Base-by-base conservation (phyloP, 2,797 vertebrate species). In the Sebastes ruberrimus region DNA sequence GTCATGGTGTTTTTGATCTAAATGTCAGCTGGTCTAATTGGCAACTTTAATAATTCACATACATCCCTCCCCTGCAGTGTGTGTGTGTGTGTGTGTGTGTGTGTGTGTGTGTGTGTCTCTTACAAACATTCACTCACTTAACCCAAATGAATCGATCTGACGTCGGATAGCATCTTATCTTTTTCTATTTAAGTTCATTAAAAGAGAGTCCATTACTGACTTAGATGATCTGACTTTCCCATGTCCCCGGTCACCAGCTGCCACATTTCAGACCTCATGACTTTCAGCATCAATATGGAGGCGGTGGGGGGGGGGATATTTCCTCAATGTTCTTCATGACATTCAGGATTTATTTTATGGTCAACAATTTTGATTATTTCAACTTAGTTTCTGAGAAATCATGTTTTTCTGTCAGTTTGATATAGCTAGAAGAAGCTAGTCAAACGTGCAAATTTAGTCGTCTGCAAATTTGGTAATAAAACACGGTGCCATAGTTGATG, bases 11-110 rank as follows among this genome's bases (percentile, higher is more conserved):
- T 92, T 93, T 93, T 95, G 93, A 94, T 94, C 92, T 88, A 95
- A 96, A 95, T 95, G 94, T 94, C 94, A 95, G 83, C 81, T 82
- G 69, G 68, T 89, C 90, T 95, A 95, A 96, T 95, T 94, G 94
- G 89, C 90, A 89, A 91, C 92, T 94, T 95, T 87, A 94, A 94
- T 94, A 93, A 93, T 94, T 94, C 92, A 94, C 80, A 88, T 84
- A 80, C 78, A 88, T 86, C 74, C 77, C 74, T 84, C 63, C 67
- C 84, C 81, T 85, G 79, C 86, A 42, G 88, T 56, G 61, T 57
- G 79, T 52, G 56, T 64, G 61, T 67, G 88, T 56, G 61, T 6
- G 6, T 49, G 81, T 52, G 56, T 61, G 62, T 64, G 71, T 69
- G 74, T 57, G 88, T 53, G 61, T 57, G 81, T 25, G 25, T 42